Conservation (phyloP, 2,113 vertebrate species). For the Ammodramus savannarum region DNA sequence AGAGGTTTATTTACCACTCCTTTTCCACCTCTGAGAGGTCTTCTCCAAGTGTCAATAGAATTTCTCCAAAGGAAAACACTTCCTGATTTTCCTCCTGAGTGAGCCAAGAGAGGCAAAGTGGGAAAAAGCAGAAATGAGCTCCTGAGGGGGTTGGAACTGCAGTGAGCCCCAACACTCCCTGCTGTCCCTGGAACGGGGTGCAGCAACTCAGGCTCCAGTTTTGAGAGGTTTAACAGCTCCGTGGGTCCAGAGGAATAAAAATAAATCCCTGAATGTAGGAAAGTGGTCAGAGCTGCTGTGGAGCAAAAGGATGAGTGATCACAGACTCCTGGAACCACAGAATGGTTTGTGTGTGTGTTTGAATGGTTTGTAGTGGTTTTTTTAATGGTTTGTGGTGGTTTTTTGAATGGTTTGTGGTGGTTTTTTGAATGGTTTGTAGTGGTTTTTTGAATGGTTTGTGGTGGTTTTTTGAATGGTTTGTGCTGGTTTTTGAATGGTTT, state of each 20-base stretch:
- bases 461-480: too few species aligned
- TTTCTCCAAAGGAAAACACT: neutral
- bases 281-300: neutral
- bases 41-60: neutral
- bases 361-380: neutral
- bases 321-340: neutral
- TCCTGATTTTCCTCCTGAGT: neutral
- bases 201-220: neutral
- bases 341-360: neutral
- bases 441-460: neutral
- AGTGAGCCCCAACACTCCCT: neutral
- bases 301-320: neutral
- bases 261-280: neutral
- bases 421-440: neutral
- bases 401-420: too few species aligned
- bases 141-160: neutral
- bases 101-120: neutral
- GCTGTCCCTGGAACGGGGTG: neutral
- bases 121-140: neutral
- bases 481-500: neutral
- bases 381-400: neutral
- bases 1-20: neutral
- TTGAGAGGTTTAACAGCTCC: neutral
- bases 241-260: neutral
- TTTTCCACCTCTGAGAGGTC: neutral